Conservation (phyloP, 1,140 invertebrate species). For the Spodoptera frugiperda region DNA sequence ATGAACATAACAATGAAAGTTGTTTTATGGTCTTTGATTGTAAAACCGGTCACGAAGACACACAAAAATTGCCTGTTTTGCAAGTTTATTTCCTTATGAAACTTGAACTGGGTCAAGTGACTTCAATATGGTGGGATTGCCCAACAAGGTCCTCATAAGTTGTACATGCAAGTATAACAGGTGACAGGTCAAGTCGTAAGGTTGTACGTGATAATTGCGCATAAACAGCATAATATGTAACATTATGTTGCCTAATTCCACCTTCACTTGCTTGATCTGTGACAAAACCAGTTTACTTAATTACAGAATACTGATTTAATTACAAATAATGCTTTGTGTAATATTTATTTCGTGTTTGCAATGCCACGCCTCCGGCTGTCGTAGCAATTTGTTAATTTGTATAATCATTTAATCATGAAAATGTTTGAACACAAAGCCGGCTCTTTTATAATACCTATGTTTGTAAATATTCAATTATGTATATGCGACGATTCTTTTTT, state of each 20-base stretch:
- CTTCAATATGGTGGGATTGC: conserved; percentile 8
- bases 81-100: conserved; percentile 47
- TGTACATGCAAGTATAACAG: conserved; percentile 11
- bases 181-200: conserved; percentile 19
- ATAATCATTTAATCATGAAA: neutral
- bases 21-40: conserved; percentile 11
- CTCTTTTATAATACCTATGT: conserved; percentile 5
- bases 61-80: conserved; percentile 16
- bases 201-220: conserved; percentile 10
- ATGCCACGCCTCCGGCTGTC: conserved; percentile 21
- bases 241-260: conserved; percentile 47
- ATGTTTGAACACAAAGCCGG: neutral
- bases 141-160: conserved; percentile 13
- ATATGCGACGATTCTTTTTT: too few species aligned
- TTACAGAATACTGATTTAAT: conserved; percentile 39
- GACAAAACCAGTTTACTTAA: conserved; percentile 53
- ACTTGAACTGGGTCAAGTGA: conserved; percentile 27
- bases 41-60: conserved; percentile 25
- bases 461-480: neutral
- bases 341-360: conserved; percentile 43
- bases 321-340: conserved; percentile 22
- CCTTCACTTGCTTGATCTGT: conserved; percentile 57
- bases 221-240: conserved; percentile 20
- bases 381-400: neutral
- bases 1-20: conserved; percentile 1